phyloP scores from a whole-genome alignment of 2,888 invertebrate genomes.

The Caenorhabditis afra region DNA sequence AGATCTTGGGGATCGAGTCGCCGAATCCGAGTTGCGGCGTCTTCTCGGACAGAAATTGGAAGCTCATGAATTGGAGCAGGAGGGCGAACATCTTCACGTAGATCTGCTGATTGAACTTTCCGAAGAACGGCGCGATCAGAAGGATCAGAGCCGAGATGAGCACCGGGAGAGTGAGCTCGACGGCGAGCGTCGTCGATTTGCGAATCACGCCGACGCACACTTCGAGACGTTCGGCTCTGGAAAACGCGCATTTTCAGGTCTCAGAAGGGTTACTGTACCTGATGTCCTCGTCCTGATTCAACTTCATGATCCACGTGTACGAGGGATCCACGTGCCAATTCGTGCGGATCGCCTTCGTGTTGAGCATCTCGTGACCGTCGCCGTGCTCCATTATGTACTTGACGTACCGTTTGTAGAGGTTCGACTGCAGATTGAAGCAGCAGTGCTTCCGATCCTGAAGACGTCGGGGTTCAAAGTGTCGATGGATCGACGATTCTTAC shows the following conservation, averaged over 20 bases:
- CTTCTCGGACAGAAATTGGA: conserved; percentile 76
- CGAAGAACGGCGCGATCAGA: conserved; percentile 76
- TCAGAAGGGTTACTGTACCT: conserved; percentile 53
- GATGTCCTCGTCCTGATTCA: conserved; percentile 67
- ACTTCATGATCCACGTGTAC: conserved; percentile 67
- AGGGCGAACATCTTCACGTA: conserved; percentile 78
- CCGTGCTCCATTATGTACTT: conserved; percentile 71
- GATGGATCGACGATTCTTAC: no score
- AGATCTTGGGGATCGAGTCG: conserved; percentile 73
- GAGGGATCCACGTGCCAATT: conserved; percentile 72
- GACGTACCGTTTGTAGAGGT: conserved; percentile 70
- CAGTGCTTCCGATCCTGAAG: conserved; percentile 74
- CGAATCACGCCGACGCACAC: conserved; percentile 73
- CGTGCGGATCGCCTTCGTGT: conserved; percentile 62
- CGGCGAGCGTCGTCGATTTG: conserved; percentile 72
- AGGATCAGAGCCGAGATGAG: conserved; percentile 74
- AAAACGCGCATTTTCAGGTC: conserved; percentile 16
- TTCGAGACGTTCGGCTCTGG: conserved; percentile 70
- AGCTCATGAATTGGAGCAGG: conserved; percentile 77
- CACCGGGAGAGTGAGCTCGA: conserved; percentile 76
- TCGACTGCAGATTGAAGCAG: conserved; percentile 72
- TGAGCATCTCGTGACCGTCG: conserved; percentile 59
- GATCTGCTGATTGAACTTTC: conserved; percentile 74
- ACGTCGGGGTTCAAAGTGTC: not conserved
- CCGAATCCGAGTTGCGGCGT: conserved; percentile 77